phyloP scores from a whole-genome alignment of 2,888 invertebrate genomes.

The Ptilodon capucinus region DNA sequence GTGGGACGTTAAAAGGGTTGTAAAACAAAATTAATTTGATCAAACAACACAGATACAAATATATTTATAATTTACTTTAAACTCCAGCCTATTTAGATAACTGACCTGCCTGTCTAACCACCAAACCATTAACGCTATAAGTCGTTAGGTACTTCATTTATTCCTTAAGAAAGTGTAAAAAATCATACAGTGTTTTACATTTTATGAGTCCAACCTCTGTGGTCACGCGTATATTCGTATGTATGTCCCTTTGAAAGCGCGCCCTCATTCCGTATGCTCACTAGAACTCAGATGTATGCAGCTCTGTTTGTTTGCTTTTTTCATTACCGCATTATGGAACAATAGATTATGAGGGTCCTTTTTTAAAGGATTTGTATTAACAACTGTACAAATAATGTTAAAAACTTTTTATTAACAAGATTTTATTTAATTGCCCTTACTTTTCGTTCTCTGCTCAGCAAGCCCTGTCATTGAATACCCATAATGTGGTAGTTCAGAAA shows the following conservation, averaged over 20 bases:
- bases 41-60: no score
- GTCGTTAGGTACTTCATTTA: neutral
- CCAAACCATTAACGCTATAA: no score
- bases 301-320: conserved; percentile 11
- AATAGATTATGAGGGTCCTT: neutral
- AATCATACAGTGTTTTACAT: neutral
- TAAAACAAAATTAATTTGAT: no score
- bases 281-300: conserved; percentile 16
- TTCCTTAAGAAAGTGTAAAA: neutral
- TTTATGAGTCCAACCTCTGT: neutral
- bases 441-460: no score
- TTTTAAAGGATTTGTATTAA: neutral
- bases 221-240: neutral
- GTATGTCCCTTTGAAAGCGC: neutral
- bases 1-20: no score
- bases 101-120: no score
- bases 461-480: no score
- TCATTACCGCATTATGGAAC: conserved; percentile 7
- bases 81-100: no score
- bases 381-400: neutral
- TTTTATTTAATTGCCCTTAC: no score
- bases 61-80: no score
- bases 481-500: no score
- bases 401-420: no score
- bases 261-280: conserved; percentile 26